These are phyloP conservation scores for Drosophila sturtevanti DNA, from an alignment of 1,140 invertebrate genomes.

Conservation along the genomic window DNA sequence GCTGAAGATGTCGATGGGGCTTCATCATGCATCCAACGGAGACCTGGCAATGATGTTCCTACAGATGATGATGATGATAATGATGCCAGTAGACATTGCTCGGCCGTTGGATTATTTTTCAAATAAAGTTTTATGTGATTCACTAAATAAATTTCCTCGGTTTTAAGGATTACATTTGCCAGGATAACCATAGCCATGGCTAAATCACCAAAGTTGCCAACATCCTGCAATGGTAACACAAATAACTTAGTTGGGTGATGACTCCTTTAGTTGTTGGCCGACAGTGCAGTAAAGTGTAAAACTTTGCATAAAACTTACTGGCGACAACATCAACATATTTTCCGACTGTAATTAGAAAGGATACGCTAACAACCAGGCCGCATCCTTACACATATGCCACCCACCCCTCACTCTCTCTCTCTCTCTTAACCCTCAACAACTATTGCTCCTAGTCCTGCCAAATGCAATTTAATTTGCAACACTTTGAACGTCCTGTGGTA, in stretches of 20 bases:
- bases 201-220: constrained; percentile 81
- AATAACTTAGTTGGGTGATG: constrained; percentile 34
- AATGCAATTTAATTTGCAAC: constrained; percentile 45
- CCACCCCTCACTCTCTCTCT: no score
- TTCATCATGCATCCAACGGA: constrained; percentile 48
- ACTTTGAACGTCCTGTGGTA: constrained; percentile 30
- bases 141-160: constrained; percentile 83
- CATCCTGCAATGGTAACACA: constrained; percentile 57
- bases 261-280: constrained; percentile 51
- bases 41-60: not conserved
- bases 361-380: constrained; percentile 17
- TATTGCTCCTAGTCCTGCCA: not conserved
- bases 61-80: constrained; percentile 15
- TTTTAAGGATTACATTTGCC: constrained; percentile 80
- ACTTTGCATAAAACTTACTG: constrained; percentile 74
- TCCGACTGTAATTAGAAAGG: constrained; percentile 67
- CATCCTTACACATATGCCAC: not conserved
- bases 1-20: constrained; percentile 75
- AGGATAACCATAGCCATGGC: constrained; percentile 78
- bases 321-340: constrained; percentile 76
- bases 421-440: no score
- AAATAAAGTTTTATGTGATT: constrained; percentile 83
- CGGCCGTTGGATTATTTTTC: constrained; percentile 79
- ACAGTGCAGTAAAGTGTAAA: constrained; percentile 71
- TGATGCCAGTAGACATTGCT: constrained; percentile 37